phyloP scores from a whole-genome alignment of 2,113 vertebrate species.

The Heterocephalus glaber region DNA sequence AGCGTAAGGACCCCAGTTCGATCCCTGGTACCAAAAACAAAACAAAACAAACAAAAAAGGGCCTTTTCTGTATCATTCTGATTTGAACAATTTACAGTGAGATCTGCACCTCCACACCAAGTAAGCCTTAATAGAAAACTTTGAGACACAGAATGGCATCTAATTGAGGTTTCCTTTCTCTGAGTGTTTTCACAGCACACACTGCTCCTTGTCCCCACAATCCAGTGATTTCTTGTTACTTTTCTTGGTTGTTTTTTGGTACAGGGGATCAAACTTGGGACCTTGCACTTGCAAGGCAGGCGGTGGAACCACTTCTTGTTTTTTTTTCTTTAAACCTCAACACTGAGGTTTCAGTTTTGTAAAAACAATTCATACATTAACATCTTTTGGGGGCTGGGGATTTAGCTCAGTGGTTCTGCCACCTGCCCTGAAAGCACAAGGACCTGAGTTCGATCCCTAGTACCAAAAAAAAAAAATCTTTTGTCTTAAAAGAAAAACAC shows the following conservation, averaged over 20 bases:
- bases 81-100: not conserved
- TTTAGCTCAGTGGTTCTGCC: no score
- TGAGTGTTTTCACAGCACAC: not conserved
- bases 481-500: not conserved
- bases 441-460: no score
- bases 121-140: not conserved
- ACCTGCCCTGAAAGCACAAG: no score
- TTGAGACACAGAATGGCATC: not conserved
- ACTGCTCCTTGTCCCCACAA: not conserved
- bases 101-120: not conserved
- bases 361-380: not conserved
- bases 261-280: no score
- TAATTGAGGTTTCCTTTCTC: not conserved
- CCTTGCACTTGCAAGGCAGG: no score
- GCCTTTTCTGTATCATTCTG: not conserved
- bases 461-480: no score
- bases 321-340: not conserved
- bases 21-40: no score
- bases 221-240: not conserved
- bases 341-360: not conserved
- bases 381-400: no score
- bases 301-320: not conserved
- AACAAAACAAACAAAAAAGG: no score
- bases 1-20: no score
- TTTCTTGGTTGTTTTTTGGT: not conserved